Evolutionary conservation across 2,888 invertebrate genomes (phyloP).

Genomic region (Nemurella pictetii): DNA sequence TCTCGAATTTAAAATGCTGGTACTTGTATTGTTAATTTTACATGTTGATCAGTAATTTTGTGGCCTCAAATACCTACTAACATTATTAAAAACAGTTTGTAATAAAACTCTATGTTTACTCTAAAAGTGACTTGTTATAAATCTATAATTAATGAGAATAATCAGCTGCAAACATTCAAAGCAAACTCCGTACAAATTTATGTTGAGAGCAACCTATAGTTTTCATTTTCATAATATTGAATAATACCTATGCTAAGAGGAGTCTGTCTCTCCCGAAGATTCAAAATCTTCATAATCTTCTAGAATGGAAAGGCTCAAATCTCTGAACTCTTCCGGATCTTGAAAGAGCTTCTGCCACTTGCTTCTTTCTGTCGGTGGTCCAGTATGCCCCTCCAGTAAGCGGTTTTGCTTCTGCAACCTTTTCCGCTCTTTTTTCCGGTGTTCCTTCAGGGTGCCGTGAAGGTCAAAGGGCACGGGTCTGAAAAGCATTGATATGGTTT

Average conservation of each 20-base stretch:
- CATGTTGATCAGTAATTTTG: not conserved
- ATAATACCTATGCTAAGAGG: not conserved
- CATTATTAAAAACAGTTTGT: not conserved
- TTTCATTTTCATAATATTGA: not conserved
- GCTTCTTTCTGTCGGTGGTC: conserved; percentile 42
- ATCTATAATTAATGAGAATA: not conserved
- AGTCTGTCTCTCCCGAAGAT: conserved; percentile 33
- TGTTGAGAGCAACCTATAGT: not conserved
- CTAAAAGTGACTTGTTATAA: not conserved
- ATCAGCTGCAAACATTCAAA: not conserved
- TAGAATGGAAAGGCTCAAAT: conserved; percentile 6
- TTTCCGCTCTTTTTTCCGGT: conserved; percentile 50
- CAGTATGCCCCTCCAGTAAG: conserved; percentile 48
- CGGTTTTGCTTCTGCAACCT: conserved; percentile 48
- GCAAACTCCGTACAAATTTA: too few relatives aligned
- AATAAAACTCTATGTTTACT: not conserved
- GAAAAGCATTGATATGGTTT: conserved; percentile 33
- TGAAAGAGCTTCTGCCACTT: conserved; percentile 27
- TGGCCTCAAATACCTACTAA: not conserved
- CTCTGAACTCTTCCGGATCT: conserved; percentile 23
- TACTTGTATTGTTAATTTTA: not conserved
- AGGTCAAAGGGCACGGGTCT: conserved; percentile 65
- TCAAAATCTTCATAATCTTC: conserved; percentile 30
- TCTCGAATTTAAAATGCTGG: not conserved
- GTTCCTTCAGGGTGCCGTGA: conserved; percentile 60